Evolutionary conservation across 2,113 vertebrate genomes (phyloP).

Genomic region (Gopherus evgoodei): DNA sequence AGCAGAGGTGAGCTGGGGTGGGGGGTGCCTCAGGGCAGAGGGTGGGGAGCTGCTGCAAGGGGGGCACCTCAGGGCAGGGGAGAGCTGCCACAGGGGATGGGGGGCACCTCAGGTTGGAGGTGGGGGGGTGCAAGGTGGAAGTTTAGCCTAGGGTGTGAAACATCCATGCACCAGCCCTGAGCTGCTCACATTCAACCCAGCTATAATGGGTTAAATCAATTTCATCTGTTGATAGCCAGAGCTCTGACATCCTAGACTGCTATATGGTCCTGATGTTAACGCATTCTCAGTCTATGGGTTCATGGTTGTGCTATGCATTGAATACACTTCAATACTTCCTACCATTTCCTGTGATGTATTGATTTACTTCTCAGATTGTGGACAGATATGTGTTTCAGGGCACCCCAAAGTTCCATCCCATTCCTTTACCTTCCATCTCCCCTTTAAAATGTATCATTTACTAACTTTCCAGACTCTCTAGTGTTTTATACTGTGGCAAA

Average conservation of each 20-base stretch:
- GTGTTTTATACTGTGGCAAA: neutral
- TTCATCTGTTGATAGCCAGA: neutral
- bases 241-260: neutral
- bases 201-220: neutral
- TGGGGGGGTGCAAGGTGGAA: no score
- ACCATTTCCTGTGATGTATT: neutral
- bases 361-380: neutral
- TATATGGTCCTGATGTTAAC: neutral
- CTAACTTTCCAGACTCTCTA: neutral
- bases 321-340: neutral
- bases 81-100: no score
- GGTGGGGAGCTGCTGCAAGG: no score
- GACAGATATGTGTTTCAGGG: neutral
- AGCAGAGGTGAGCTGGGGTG: no score
- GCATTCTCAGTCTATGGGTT: accelerated
- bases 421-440: neutral
- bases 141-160: no score
- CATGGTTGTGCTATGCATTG: neutral
- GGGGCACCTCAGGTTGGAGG: no score
- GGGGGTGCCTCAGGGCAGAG: no score
- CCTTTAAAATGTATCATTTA: slow-evolving; percentile 2
- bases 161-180: no score
- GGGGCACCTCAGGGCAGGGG: no score
- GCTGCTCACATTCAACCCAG: neutral
- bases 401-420: neutral